Base-by-base conservation (phyloP, 2,888 invertebrate genomes). In the Calameuta idolon region DNA sequence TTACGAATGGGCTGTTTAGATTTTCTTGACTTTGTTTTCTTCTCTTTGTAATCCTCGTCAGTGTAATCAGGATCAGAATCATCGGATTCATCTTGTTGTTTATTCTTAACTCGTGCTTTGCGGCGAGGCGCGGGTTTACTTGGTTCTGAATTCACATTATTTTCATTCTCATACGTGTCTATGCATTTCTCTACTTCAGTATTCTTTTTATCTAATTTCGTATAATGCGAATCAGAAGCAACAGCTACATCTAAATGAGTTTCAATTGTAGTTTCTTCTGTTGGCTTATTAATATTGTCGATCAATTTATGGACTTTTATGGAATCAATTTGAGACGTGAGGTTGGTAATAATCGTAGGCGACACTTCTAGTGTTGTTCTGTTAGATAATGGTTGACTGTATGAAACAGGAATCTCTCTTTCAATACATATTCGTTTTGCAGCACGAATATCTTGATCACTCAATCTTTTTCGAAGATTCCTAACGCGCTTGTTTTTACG, bases 391-490 rank as follows among this genome's bases (percentile, higher is more conserved):
- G 78, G 78, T 69, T 69, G 73, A 80, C 76, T 77, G 34, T 73
- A 75, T 11, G 79, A 75, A 40, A 75, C 75, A 12, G 68, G 23
- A 40, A 75, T 40, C 37, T 79, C 77, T 73, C 74, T 55, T 77
- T 81, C 79, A 11, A 79, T 15, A 69, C 89, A 81, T 12, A 77
- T 75, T 77, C 83, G 82, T 79, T 90, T 90, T 4, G 73, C 12
- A 1, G 76, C 35, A 34, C 77, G 80, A 77, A 31, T 73, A 11
- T 83, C 81, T 11, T 77, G 81, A 30, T 86, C 83, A 9, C 82
- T 83, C 9, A 81, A 55, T 73, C 93, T 93, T 85, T 94, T 95
- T 1, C 93, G 92, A 69, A 94, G 93, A 75, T 94, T 94, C 83
- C 94, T 93, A 69, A 93, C 87, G 84, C 93, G 92, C 81, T 93